These are phyloP conservation scores for Agonopterix arenella DNA, from an alignment of 2,888 invertebrate genomes.

Conservation along the genomic window DNA sequence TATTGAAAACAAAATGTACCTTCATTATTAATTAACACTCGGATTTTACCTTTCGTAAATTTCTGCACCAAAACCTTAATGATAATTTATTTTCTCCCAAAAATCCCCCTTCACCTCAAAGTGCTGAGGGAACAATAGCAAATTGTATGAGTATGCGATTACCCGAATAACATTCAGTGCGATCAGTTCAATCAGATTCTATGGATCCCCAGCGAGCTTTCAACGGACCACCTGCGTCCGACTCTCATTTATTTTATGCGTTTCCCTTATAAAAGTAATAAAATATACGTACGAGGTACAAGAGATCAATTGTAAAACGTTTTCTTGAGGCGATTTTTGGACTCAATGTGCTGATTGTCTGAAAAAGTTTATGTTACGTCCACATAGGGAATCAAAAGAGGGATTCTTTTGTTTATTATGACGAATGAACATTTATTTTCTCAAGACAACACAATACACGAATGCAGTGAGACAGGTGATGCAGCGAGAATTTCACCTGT, in stretches of 20 bases:
- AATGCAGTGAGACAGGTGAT: no score
- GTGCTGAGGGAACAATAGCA: constrained; percentile 3
- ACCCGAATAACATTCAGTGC: constrained; percentile 12
- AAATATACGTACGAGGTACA: background rate
- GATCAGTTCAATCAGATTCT: constrained; percentile 19
- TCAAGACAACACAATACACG: no score
- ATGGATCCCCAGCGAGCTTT: constrained; percentile 13
- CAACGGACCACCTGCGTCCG: constrained; percentile 17
- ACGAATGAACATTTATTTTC: no score
- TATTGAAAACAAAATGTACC: no score
- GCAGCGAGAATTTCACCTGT: no score
- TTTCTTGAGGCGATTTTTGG: background rate
- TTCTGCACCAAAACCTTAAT: no score
- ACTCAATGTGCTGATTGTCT: background rate
- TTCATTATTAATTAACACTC: no score
- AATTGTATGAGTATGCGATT: constrained; percentile 8
- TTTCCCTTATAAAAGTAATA: constrained; percentile 10
- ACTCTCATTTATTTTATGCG: constrained; percentile 21
- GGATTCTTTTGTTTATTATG: no score
- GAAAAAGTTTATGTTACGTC: no score
- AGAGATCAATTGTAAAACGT: constrained; percentile 12
- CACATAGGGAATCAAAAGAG: no score
- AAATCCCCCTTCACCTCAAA: background rate
- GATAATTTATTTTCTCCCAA: no score
- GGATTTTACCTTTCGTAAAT: no score